Evolutionary conservation across 2,113 vertebrate species (phyloP).

Genomic region (Microtus oregoni): DNA sequence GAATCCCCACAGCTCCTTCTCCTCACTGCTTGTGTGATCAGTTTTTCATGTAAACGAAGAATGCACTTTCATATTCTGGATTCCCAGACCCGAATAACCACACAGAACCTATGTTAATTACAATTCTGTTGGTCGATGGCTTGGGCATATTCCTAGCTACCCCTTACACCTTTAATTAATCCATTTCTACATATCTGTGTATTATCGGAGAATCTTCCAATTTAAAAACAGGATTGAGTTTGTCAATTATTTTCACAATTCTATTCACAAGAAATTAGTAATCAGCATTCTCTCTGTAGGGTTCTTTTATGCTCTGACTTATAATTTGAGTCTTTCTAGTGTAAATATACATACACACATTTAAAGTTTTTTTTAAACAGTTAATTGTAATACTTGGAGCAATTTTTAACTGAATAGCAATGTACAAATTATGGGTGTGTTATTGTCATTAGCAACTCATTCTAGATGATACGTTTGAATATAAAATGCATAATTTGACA

Average conservation of each 20-base stretch:
- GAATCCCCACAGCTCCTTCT: not conserved
- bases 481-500: constrained; percentile 57
- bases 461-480: not conserved
- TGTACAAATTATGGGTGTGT: not conserved
- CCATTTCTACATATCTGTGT: too few species aligned
- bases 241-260: not conserved
- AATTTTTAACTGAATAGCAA: constrained; percentile 57
- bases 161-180: too few species aligned
- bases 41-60: not conserved
- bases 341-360: constrained; percentile 2
- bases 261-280: not conserved
- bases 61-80: too few species aligned
- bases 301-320: not conserved
- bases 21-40: not conserved
- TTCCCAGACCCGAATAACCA: too few species aligned
- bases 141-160: too few species aligned
- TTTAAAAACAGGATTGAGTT: not conserved
- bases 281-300: not conserved
- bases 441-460: not conserved
- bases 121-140: too few species aligned
- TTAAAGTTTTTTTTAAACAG: not conserved
- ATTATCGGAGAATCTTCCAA: too few species aligned
- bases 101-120: too few species aligned
- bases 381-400: not conserved
- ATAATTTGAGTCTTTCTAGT: not conserved